A percentile compares a stretch with the other conserved stretches of the same genome.
Conservation (phyloP, 2,113 vertebrate species). For the Menura novaehollandiae region DNA sequence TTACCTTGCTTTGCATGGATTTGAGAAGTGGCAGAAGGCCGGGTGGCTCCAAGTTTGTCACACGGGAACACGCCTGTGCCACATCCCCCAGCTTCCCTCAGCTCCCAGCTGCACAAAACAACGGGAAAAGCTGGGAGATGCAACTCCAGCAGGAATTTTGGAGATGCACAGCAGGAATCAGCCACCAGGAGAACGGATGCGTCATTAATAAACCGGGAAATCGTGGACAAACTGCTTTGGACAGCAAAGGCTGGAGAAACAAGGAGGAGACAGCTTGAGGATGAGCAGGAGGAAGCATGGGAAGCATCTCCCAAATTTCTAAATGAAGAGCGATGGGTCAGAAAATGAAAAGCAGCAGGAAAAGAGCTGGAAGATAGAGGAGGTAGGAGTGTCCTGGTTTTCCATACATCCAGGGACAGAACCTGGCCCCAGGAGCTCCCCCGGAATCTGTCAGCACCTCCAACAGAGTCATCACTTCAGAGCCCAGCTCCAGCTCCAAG, state of each 20-base stretch:
- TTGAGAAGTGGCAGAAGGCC: neutral
- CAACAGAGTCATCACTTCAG: neutral
- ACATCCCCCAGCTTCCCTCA: neutral
- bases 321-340: neutral
- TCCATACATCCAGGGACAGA: neutral
- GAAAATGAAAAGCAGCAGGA: neutral
- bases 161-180: neutral
- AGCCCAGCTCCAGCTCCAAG: neutral
- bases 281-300: neutral
- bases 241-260: neutral
- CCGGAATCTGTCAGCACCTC: neutral
- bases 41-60: neutral
- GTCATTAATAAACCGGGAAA: neutral
- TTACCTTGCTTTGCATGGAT: accelerated
- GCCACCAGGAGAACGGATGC: accelerated
- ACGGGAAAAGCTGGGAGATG: neutral
- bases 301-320: neutral
- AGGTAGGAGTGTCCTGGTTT: neutral
- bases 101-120: accelerated
- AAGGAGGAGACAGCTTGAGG: neutral
- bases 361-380: neutral
- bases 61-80: accelerated
- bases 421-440: neutral
- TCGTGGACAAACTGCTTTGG: neutral
- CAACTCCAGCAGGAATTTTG: neutral